phyloP scores from a whole-genome alignment of 2,888 invertebrate species.

The Campoplex capitator region DNA sequence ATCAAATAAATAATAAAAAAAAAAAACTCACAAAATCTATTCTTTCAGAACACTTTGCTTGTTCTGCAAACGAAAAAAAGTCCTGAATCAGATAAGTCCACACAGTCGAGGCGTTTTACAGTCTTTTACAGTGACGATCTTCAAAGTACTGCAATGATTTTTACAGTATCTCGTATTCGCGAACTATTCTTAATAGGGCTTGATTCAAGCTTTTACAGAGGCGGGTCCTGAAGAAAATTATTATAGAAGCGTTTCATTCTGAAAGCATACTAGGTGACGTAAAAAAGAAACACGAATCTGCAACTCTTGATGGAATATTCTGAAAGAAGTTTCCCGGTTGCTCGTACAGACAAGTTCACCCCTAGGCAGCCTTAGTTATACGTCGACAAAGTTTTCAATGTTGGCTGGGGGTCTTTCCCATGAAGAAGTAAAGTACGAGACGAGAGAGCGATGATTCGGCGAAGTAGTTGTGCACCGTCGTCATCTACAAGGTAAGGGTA shows the following conservation, averaged over 20 bases:
- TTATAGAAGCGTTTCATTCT: slow-evolving; percentile 15
- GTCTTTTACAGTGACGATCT: not conserved
- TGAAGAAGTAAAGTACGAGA: slow-evolving; percentile 30
- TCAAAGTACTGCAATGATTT: slow-evolving; percentile 3
- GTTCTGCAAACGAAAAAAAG: not conserved
- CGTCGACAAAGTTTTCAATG: slow-evolving; percentile 61
- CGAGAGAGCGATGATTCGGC: slow-evolving; percentile 53
- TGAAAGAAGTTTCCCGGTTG: slow-evolving; percentile 24
- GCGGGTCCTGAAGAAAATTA: slow-evolving; percentile 1
- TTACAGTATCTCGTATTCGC: not conserved
- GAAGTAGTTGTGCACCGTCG: slow-evolving; percentile 48
- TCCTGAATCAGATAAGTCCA: slow-evolving; percentile 15
- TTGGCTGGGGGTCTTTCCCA: slow-evolving; percentile 16
- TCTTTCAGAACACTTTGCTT: slow-evolving; percentile 18
- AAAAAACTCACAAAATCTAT: not conserved
- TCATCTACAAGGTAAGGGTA: slow-evolving; percentile 27
- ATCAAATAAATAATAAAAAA: slow-evolving; percentile 18
- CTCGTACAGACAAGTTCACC: slow-evolving; percentile 39
- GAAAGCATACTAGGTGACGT: slow-evolving; percentile 11
- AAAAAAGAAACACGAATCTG: slow-evolving; percentile 39
- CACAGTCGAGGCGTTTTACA: not conserved
- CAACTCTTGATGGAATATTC: slow-evolving; percentile 50
- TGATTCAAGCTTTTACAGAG: not conserved
- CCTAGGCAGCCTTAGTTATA: slow-evolving; percentile 40
- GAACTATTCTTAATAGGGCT: not conserved